Conservation (phyloP, 2,113 vertebrate species). For the Pungitius pungitius region DNA sequence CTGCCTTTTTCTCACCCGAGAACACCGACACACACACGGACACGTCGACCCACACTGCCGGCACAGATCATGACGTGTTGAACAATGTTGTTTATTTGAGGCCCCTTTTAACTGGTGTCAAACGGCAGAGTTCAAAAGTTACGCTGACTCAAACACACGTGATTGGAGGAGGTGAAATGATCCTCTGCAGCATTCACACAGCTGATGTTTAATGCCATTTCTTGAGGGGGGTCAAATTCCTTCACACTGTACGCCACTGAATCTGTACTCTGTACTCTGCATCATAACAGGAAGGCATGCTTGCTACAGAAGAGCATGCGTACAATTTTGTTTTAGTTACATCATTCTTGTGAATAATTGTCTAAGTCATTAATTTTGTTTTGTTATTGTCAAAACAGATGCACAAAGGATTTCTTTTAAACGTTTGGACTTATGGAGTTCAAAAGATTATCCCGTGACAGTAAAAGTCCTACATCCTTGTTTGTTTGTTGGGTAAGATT, state of each 20-base stretch:
- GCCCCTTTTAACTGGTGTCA: constrained; percentile 37
- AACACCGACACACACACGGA: constrained; percentile 38
- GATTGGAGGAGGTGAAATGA: constrained; percentile 7
- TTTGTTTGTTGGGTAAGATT: constrained; percentile 22
- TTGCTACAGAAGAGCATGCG: constrained; percentile 50
- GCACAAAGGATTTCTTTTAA: constrained; percentile 15
- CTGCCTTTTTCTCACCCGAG: constrained; percentile 64
- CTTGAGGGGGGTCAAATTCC: constrained; percentile 37
- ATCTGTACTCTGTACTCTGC: too few relatives aligned
- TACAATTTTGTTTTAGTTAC: constrained; percentile 29
- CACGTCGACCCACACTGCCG: constrained; percentile 7
- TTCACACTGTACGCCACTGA: constrained; percentile 23
- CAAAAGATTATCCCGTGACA: constrained; percentile 1
- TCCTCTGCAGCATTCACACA: constrained; percentile 25
- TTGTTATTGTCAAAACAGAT: constrained; percentile 16
- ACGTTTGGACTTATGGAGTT: constrained; percentile 23
- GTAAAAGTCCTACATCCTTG: not conserved
- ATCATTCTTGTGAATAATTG: constrained; percentile 23
- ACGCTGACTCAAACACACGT: constrained; percentile 15
- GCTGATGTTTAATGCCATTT: constrained; percentile 1
- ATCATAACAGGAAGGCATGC: constrained; percentile 35
- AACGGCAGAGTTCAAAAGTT: constrained; percentile 16
- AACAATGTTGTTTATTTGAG: constrained; percentile 3
- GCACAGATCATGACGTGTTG: constrained; percentile 9
- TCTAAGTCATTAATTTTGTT: constrained; percentile 24